Percentiles rank a stretch among this genome's conserved stretches.
Conservation (phyloP, 2,888 invertebrate species). For the Heliconius erato region DNA sequence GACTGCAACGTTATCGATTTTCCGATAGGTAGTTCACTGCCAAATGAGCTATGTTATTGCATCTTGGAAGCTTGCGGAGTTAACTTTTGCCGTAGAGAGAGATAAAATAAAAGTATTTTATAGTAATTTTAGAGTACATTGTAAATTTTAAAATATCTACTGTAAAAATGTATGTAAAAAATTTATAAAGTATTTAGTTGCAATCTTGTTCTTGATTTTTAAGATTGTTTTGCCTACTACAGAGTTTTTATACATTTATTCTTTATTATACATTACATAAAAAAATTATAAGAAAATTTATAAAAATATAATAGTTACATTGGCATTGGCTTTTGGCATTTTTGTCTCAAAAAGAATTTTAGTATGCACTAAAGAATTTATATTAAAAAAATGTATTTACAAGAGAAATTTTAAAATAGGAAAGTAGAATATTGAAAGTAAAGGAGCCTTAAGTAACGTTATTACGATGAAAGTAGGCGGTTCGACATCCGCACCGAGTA, state of each 20-base stretch:
- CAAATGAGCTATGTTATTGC: not conserved
- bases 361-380: not conserved
- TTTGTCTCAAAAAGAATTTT: not conserved
- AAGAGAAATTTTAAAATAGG: not conserved
- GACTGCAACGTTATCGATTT: constrained; percentile 25
- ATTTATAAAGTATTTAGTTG: not conserved
- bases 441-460: not conserved
- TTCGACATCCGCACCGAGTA: not conserved
- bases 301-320: too few relatives aligned
- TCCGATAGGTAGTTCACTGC: not conserved
- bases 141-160: too few relatives aligned
- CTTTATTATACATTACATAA: too few relatives aligned
- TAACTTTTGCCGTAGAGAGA: not conserved
- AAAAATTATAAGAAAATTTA: too few relatives aligned
- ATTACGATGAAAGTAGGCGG: constrained; percentile 8
- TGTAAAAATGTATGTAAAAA: not conserved
- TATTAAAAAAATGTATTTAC: not conserved
- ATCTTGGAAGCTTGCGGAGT: not conserved
- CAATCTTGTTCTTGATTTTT: not conserved
- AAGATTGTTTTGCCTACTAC: not conserved
- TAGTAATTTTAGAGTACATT: not conserved
- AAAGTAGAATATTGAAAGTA: not conserved
- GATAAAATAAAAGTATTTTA: not conserved
- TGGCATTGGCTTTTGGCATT: not conserved
- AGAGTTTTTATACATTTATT: not conserved